Conservation (phyloP, 2,797 vertebrate genomes). For the Rallus crepitans region DNA sequence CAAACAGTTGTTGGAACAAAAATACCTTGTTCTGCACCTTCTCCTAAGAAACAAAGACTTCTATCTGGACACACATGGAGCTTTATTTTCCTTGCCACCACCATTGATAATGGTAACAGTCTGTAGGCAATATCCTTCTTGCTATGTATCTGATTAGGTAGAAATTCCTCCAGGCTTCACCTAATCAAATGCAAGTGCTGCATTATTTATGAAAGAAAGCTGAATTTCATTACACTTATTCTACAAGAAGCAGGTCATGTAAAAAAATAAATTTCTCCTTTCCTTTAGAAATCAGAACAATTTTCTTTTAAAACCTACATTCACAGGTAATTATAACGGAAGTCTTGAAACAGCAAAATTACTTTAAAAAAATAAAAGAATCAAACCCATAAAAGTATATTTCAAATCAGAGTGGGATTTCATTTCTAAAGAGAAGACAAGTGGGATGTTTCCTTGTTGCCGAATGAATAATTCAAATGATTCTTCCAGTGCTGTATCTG, state of each 20-base stretch:
- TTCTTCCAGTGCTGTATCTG: constrained; percentile 42
- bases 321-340: constrained; percentile 32
- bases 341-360: constrained; percentile 21
- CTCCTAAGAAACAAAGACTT: neutral
- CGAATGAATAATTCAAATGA: constrained; percentile 76
- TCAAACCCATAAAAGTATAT: constrained; percentile 9
- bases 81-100: constrained; percentile 14
- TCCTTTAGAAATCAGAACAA: constrained; percentile 41
- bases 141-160: constrained; percentile 57
- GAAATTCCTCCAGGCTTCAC: constrained; percentile 66
- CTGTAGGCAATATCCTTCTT: constrained; percentile 52
- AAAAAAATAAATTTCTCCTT: constrained; percentile 23
- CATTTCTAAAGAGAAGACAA: constrained; percentile 63
- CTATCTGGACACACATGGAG: neutral
- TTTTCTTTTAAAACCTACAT: constrained; percentile 15
- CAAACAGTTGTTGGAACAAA: neutral
- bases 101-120: constrained; percentile 24
- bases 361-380: neutral
- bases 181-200: constrained; percentile 66
- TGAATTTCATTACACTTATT: constrained; percentile 71
- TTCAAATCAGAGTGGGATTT: constrained; percentile 58
- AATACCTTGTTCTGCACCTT: neutral
- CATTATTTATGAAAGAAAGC: constrained; percentile 78
- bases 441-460: constrained; percentile 56
- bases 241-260: constrained; percentile 33